These are phyloP conservation scores for Aegotheles bennettii DNA, from an alignment of 2,113 vertebrate genomes.

Conservation along the genomic window DNA sequence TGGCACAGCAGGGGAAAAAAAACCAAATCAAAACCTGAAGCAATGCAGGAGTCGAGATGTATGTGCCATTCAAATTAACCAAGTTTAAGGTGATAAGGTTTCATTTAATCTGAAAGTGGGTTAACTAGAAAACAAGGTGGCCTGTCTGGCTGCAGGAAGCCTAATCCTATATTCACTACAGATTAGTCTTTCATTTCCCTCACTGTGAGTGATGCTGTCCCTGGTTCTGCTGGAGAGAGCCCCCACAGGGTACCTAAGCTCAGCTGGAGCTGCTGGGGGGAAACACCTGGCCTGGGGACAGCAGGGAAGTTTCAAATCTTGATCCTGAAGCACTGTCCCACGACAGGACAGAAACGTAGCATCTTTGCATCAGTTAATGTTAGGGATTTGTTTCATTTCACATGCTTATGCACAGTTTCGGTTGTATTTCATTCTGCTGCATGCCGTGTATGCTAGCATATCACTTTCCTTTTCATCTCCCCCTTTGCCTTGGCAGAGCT, in stretches of 20 bases:
- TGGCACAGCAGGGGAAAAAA: accelerated
- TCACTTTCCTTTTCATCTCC: not conserved
- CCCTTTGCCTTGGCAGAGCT: not conserved
- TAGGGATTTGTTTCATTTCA: not conserved
- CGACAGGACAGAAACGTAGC: accelerated
- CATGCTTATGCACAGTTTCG: not conserved
- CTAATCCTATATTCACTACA: not conserved
- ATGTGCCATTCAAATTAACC: not conserved
- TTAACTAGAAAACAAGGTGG: not conserved
- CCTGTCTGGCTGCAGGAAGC: not conserved
- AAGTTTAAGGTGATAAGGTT: not conserved
- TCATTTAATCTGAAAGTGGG: not conserved
- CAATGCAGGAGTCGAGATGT: accelerated
- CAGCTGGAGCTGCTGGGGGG: not conserved
- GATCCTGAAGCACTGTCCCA: accelerated
- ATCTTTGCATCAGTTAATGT: accelerated
- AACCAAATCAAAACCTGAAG: not conserved
- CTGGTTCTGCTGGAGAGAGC: not conserved
- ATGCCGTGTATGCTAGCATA: accelerated
- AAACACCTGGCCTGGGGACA: not conserved
- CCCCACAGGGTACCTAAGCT: accelerated
- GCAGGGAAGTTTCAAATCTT: not conserved
- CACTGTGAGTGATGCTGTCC: accelerated
- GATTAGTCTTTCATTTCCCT: not conserved
- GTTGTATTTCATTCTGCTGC: not conserved